Base-by-base conservation (phyloP, 2,888 invertebrate genomes). In the Nomada ferruginata region DNA sequence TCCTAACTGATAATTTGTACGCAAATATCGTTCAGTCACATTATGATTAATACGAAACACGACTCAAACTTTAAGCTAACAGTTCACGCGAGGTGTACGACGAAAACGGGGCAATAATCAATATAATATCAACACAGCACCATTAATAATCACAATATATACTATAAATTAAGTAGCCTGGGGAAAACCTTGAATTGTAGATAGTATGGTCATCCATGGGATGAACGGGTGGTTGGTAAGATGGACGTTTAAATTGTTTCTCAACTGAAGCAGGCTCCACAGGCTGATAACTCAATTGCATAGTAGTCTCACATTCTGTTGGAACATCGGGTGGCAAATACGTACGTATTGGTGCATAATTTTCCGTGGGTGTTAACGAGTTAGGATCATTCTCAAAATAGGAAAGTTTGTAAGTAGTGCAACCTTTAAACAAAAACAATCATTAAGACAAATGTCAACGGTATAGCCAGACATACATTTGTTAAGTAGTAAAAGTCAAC, bases 321-420 rank as follows among this genome's bases (percentile, higher is more conserved):
- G 95, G 95, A 13, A 95, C 94, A 80, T 94, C 89, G 1, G 95
- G 94, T 82, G 94, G 94, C 85, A 94, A 94, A 84, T 95, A 95
- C 79, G 92, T 94, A 66, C 93, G 93, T 53, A 90, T 71, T 0
- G 95, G 95, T 0, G 95, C 94, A 87, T 93, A 95, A 0, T 95
- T 95, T 47, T 92, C 91, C 0, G 92, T 93, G n/a, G 92, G 92
- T 0, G 93, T 83, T 50, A 93, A 87, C 20, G 93, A 94, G 0
- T 95, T 95, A 0, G 95, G 94, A 85, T 96, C 94, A 80, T 95
- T 92, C 4, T 91, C 88, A 70, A 92, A 90, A 87, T 95, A 96
- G 10, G 96, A 96, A 89, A 96, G 93, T 63, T 95, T 95, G 87
- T 96, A 95, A 42, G 96, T 94, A 0, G 96, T 96, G 74, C 95